A percentile compares a stretch with the other conserved stretches of the same genome.
Conservation (phyloP, 2,888 invertebrate genomes). For the Erannis defoliaria region DNA sequence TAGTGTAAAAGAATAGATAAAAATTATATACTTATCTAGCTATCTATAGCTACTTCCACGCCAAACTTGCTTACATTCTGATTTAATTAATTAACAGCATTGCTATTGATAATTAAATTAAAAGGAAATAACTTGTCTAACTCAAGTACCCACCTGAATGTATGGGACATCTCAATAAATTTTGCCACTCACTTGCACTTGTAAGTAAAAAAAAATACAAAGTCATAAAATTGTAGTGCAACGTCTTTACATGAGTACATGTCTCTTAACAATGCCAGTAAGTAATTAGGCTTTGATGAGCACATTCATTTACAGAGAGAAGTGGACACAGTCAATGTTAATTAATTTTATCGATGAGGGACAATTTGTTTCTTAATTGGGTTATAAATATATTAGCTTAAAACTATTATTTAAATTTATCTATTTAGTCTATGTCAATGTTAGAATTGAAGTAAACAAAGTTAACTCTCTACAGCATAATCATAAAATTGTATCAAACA, state of each 20-base stretch:
- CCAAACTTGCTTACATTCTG: too few species aligned
- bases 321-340: slow-evolving; percentile 17
- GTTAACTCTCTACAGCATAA: background rate
- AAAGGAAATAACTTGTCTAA: too few species aligned
- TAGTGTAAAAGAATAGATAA: too few species aligned
- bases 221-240: background rate
- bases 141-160: slow-evolving; percentile 33
- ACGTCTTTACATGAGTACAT: slow-evolving; percentile 44
- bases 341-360: slow-evolving; percentile 20
- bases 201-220: background rate
- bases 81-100: too few species aligned
- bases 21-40: too few species aligned
- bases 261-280: slow-evolving; percentile 44
- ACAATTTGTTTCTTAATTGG: slow-evolving; percentile 6
- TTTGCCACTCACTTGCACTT: slow-evolving; percentile 1
- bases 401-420: slow-evolving; percentile 8
- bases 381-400: slow-evolving; percentile 1
- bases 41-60: too few species aligned
- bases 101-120: too few species aligned
- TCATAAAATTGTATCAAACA: background rate
- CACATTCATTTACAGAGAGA: slow-evolving; percentile 25
- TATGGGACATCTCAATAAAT: slow-evolving; percentile 33
- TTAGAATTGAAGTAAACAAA: background rate
- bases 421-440: background rate
- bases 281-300: slow-evolving; percentile 28